Percentiles rank a stretch among this genome's conserved stretches.
phyloP scores from a whole-genome alignment of 1,140 invertebrate species.

The Cydia pomonella region DNA sequence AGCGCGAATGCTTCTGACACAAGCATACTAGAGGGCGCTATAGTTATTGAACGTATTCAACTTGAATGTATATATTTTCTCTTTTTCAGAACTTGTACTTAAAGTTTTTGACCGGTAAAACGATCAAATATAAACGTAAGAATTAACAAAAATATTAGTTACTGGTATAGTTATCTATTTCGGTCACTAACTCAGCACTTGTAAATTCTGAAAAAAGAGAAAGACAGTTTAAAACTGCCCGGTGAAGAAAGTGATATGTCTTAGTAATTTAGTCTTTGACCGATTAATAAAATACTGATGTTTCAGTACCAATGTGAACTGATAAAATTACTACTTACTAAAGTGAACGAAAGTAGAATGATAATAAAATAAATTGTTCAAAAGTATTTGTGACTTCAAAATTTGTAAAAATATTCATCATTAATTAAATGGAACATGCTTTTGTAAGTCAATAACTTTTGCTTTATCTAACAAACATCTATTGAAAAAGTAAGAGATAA shows the following conservation, averaged over 20 bases:
- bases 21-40: too few relatives aligned
- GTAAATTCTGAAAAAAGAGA: background rate
- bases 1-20: too few relatives aligned
- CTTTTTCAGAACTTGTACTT: too few relatives aligned
- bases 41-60: too few relatives aligned
- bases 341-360: background rate
- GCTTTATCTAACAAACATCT: background rate
- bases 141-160: too few relatives aligned
- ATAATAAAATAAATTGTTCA: background rate
- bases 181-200: background rate
- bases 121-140: too few relatives aligned
- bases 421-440: background rate
- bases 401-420: background rate
- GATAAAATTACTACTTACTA: background rate
- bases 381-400: too few relatives aligned
- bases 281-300: background rate
- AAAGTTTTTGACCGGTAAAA: too few relatives aligned
- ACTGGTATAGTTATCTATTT: too few relatives aligned
- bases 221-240: background rate
- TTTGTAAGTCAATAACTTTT: background rate
- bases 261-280: background rate
- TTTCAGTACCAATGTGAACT: background rate
- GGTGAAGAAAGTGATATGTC: conserved; percentile 10
- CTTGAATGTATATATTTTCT: too few relatives aligned
- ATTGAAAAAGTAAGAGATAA: too few relatives aligned